These are phyloP conservation scores for Scolanthus callimorphus DNA, from an alignment of 92 coral and sea anemone species.

Conservation along the genomic window DNA sequence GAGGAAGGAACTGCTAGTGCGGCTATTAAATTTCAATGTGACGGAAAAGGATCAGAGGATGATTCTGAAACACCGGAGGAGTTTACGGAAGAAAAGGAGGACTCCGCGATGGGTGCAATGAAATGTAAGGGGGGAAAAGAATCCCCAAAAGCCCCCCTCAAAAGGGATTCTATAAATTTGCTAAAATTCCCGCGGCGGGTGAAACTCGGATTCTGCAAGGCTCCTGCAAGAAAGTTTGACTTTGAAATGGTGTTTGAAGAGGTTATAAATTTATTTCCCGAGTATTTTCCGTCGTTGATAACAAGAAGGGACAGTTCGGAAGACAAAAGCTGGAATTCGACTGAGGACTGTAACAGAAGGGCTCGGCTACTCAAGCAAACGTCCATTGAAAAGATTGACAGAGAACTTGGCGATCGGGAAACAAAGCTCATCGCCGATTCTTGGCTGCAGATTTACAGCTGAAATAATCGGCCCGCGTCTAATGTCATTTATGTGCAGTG, in stretches of 20 bases:
- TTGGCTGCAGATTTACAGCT: conserved; percentile 36
- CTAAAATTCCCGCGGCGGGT: not conserved
- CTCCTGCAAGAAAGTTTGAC: not conserved
- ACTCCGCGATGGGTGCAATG: too few relatives aligned
- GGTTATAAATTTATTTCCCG: conserved; percentile 21
- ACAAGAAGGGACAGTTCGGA: conserved; percentile 8
- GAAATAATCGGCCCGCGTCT: too few relatives aligned
- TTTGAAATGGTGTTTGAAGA: conserved; percentile 22
- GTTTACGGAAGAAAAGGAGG: not conserved
- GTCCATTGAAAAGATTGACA: conserved; percentile 32
- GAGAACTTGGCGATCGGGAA: conserved; percentile 36
- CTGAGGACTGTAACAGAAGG: conserved; percentile 24
- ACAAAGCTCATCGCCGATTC: conserved; percentile 31
- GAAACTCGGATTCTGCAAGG: not conserved
- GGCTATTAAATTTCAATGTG: not conserved
- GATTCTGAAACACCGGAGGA: not conserved
- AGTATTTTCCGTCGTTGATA: conserved; percentile 29
- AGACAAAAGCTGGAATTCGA: conserved; percentile 21
- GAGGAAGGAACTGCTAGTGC: not conserved
- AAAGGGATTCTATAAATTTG: not conserved
- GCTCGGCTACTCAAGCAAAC: conserved; percentile 30
- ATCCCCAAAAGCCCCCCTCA: too few relatives aligned
- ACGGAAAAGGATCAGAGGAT: not conserved
- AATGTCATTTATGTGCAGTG: too few relatives aligned
- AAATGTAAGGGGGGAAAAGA: too few relatives aligned